Evolutionary conservation across 2,888 invertebrate species (phyloP).

Genomic region (Colostygia pectinataria): DNA sequence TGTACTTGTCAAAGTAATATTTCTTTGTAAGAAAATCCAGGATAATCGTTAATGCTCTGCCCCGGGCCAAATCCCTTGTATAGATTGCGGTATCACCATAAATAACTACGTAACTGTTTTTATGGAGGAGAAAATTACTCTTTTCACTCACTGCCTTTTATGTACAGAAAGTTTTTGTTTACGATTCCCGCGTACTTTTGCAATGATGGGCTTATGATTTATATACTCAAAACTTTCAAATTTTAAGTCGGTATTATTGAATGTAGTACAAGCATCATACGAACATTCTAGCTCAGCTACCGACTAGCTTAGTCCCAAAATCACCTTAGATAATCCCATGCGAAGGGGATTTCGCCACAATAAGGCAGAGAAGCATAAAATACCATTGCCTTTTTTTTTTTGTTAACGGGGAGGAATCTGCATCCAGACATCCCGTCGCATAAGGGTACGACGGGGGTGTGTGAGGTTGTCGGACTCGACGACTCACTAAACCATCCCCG

Average conservation of each 20-base stretch:
- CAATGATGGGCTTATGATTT: conserved; percentile 15
- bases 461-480: too few relatives aligned
- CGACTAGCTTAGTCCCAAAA: too few relatives aligned
- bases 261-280: too few relatives aligned
- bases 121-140: conserved; percentile 77
- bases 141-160: conserved; percentile 74
- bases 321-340: too few relatives aligned
- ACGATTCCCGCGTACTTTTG: conserved; percentile 42
- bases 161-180: conserved; percentile 65
- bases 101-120: conserved; percentile 80
- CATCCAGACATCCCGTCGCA: too few relatives aligned
- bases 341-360: too few relatives aligned
- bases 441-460: too few relatives aligned
- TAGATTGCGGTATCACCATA: conserved; percentile 80
- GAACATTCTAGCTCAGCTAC: too few relatives aligned
- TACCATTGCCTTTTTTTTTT: too few relatives aligned
- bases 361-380: too few relatives aligned
- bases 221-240: neutral
- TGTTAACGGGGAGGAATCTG: too few relatives aligned
- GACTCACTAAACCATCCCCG: too few relatives aligned
- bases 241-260: conserved; percentile 1
- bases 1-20: conserved; percentile 78
- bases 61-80: conserved; percentile 74
- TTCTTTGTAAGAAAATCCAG: conserved; percentile 69
- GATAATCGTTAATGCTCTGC: conserved; percentile 79